Evolutionary conservation across 2,113 vertebrate genomes (phyloP).

Genomic region (Grantiella picta): DNA sequence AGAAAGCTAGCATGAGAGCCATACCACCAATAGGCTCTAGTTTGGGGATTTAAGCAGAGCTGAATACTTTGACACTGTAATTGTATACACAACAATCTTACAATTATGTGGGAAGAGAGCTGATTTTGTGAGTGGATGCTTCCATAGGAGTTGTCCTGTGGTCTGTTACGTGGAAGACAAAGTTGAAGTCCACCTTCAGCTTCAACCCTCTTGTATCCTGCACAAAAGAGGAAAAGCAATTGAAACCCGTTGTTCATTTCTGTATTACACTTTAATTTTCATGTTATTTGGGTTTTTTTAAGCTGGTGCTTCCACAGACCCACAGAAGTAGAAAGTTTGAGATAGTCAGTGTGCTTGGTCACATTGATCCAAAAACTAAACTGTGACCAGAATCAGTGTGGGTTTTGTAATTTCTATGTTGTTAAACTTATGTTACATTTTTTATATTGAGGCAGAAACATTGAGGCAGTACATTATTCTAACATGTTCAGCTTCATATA

Average conservation of each 20-base stretch:
- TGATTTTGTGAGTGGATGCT: not conserved
- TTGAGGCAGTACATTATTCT: not conserved
- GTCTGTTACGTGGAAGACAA: not conserved
- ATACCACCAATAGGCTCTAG: not conserved
- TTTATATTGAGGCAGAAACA: not conserved
- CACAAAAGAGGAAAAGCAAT: not conserved
- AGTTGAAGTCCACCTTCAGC: not conserved
- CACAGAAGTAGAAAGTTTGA: not conserved
- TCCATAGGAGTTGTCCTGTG: not conserved
- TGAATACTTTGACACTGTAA: not conserved
- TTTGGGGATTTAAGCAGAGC: not conserved
- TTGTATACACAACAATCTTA: not conserved
- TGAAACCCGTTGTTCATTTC: not conserved
- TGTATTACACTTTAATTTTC: not conserved
- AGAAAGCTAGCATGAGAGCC: not conserved
- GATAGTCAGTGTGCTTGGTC: not conserved
- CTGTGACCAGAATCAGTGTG: not conserved
- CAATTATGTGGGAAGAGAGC: accelerated
- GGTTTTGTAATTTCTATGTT: not conserved
- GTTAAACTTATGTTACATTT: not conserved
- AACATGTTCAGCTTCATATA: not conserved
- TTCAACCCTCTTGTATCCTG: not conserved
- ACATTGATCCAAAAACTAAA: not conserved
- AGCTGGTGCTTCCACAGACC: not conserved
- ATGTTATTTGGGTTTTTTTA: not conserved